Conservation (phyloP, 1,140 invertebrate genomes). For the Micrasema minimum region DNA sequence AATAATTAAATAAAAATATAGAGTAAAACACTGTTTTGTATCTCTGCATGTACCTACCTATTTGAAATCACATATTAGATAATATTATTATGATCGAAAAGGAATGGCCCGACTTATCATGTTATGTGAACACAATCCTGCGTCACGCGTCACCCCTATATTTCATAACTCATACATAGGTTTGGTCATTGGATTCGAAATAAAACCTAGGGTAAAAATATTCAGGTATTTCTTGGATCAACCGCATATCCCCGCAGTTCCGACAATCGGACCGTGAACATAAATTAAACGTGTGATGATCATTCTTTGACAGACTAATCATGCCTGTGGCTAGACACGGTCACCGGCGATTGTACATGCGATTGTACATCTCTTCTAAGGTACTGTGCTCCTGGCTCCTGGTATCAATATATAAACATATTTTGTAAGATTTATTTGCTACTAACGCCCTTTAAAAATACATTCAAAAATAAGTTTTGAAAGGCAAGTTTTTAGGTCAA, state of each 20-base stretch:
- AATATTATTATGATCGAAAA: slow-evolving; percentile 1
- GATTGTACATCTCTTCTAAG: no score
- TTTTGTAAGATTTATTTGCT: no score
- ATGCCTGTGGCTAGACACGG: slow-evolving; percentile 44
- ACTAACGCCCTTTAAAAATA: no score
- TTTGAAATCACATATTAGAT: no score
- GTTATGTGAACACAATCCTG: neutral
- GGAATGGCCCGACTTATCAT: neutral
- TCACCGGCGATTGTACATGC: neutral
- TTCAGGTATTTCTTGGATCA: slow-evolving; percentile 8
- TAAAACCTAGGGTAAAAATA: neutral
- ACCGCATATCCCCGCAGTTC: slow-evolving; percentile 19
- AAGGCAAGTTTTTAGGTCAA: no score
- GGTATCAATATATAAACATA: no score
- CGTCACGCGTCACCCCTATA: slow-evolving; percentile 9
- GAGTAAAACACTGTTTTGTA: neutral
- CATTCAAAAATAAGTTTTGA: no score
- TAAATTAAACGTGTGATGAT: slow-evolving; percentile 51
- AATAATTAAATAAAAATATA: neutral
- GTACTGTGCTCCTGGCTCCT: no score
- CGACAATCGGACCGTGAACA: slow-evolving; percentile 39
- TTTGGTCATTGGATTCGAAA: slow-evolving; percentile 23
- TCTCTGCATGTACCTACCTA: no score
- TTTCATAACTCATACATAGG: neutral
- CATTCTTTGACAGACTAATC: slow-evolving; percentile 51